Evolutionary conservation across 2,113 vertebrate species (phyloP).

Genomic region (Phalacrocorax carbo): DNA sequence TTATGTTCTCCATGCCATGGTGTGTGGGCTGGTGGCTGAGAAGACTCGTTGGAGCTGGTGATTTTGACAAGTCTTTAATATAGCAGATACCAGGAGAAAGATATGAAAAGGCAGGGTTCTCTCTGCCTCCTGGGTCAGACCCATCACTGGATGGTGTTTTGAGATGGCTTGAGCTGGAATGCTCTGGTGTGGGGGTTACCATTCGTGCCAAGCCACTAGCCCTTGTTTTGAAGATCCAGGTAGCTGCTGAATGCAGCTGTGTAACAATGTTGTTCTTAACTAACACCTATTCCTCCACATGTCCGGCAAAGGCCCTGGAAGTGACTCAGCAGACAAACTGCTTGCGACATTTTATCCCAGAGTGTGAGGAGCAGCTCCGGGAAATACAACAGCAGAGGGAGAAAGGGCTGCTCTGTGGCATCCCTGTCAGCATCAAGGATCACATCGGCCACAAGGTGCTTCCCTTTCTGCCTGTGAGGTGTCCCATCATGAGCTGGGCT

Average conservation of each 20-base stretch:
- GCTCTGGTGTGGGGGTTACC: neutral
- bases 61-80: neutral
- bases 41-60: neutral
- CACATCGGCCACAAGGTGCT: slow-evolving; percentile 76
- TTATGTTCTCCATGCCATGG: neutral
- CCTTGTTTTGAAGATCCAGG: neutral
- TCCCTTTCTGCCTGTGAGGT: neutral
- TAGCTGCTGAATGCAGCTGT: neutral
- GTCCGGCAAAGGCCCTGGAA: slow-evolving; percentile 72
- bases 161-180: neutral
- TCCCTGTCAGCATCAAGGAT: slow-evolving; percentile 86
- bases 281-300: neutral
- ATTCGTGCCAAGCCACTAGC: neutral
- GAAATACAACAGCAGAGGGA: slow-evolving; percentile 25
- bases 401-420: slow-evolving; percentile 79
- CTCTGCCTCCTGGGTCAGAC: neutral
- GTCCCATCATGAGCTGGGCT: neutral
- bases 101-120: neutral
- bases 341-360: slow-evolving; percentile 75
- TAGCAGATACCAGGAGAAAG: neutral
- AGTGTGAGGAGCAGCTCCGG: slow-evolving; percentile 78
- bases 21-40: neutral
- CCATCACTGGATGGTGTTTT: neutral
- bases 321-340: slow-evolving; percentile 79
- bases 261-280: neutral